Evolutionary conservation across 1,140 invertebrate species (phyloP), one percentile per base, ranked within the genome.

Genomic region (Zophobas atratus): DNA sequence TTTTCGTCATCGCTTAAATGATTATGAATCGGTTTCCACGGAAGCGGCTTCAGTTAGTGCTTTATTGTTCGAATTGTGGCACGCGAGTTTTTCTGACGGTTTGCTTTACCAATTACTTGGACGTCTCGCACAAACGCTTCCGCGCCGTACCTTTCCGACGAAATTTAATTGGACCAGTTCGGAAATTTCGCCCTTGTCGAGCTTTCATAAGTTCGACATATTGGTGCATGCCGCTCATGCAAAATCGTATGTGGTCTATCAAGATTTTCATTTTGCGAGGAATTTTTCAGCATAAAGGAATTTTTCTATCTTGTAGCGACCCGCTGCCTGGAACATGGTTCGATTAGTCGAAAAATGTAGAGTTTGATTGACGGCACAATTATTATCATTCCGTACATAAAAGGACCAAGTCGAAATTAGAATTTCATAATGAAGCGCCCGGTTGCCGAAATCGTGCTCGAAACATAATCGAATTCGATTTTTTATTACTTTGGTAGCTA

Each of bases 251-350:
- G 43, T 51, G 77, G 77, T 79, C 71, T 79, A 79, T 79, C 77
- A 76, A 79, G 32, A 79, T 73, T 79, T 79, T 79, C 73, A 79
- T 79, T 76, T 79, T 79, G 75, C 49, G 71, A 76, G 77, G 77
- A 79, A 79, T 78, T 79, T 70, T 70, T 70, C 46, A 43, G 46
- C 49, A 60, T 72, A 75, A 76, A 79, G 77, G 74, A 79, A 79
- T 79, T 79, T 72, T 67, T 33, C 34, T 67, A 60, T 74, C 49
- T 74, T 53, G 51, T 39, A 34, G 36, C 49, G 55, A 34, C 39
- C 38, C 39, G 51, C 46, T 71, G 67, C 67, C 67, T 20, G 20
- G 48, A 53, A 72, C 6, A 51, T 20, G 49, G 36, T 72, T 53
- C 33, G 32, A 72, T 53, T 34, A 72, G 32, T 8, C 6, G 36